Conservation (phyloP, 2,113 vertebrate genomes). For the Caloenas nicobarica region DNA sequence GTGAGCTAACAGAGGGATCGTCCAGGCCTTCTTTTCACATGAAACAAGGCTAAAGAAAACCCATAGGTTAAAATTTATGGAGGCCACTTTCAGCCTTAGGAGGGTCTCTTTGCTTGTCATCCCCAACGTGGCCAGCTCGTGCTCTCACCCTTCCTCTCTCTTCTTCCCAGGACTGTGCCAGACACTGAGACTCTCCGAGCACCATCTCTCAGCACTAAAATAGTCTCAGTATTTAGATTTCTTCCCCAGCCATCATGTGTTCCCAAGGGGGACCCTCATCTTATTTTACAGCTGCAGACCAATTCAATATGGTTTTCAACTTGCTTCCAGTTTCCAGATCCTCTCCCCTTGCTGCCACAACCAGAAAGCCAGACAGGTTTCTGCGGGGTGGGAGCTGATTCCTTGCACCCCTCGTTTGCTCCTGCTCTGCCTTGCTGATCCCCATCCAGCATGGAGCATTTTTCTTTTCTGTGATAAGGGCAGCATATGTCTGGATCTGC, state of each 20-base stretch:
- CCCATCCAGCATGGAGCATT: background rate
- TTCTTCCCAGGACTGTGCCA: background rate
- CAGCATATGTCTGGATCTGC: slow-evolving; percentile 47
- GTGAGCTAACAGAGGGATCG: background rate
- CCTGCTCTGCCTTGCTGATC: background rate
- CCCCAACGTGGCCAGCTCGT: background rate
- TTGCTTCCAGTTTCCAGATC: background rate
- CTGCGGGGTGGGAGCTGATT: background rate
- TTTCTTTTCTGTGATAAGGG: slow-evolving; percentile 23
- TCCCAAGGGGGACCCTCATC: background rate
- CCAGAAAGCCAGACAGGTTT: background rate
- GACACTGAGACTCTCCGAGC: background rate
- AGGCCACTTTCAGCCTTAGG: background rate
- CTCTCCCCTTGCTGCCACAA: background rate
- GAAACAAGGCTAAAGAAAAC: background rate
- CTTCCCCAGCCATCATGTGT: background rate
- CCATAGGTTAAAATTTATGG: background rate
- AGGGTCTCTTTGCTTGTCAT: background rate
- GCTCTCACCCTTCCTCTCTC: background rate
- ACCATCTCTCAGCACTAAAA: background rate
- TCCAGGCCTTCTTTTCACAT: background rate
- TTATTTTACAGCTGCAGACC: background rate
- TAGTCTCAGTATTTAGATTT: background rate
- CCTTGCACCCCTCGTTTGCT: background rate
- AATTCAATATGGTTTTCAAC: background rate